These are phyloP conservation scores for Tetramorium parvispinum DNA, from an alignment of 1,140 invertebrate species.

Conservation along the genomic window DNA sequence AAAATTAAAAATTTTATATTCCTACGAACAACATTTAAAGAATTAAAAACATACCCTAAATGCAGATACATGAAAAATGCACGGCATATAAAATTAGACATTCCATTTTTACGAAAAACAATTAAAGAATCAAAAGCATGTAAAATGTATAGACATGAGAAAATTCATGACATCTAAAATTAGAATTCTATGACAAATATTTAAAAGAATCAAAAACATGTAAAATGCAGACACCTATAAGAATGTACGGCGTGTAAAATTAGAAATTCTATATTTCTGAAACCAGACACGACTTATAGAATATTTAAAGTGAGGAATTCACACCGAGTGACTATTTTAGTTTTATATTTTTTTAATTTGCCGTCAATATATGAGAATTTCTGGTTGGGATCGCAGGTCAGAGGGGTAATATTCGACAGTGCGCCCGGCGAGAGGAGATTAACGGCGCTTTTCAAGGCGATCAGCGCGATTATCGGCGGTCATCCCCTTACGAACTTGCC, in stretches of 20 bases:
- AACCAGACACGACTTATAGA: background rate
- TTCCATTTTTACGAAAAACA: too few species aligned
- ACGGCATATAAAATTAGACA: too few species aligned
- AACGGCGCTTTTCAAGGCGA: slow-evolving; percentile 86
- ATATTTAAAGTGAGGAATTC: background rate
- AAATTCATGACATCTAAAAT: background rate
- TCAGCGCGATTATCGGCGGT: slow-evolving; percentile 87
- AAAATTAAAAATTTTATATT: background rate
- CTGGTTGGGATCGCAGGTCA: slow-evolving; percentile 83
- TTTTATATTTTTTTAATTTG: background rate
- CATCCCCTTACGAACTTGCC: slow-evolving; percentile 86
- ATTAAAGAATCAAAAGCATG: too few species aligned
- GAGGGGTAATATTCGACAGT: slow-evolving; percentile 92
- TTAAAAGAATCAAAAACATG: too few species aligned
- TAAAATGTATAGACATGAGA: too few species aligned
- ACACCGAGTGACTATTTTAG: too few species aligned
- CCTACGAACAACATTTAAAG: background rate
- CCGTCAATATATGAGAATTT: background rate
- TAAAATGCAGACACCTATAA: too few species aligned
- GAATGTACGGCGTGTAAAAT: too few species aligned
- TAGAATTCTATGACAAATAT: background rate
- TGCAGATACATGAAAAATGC: too few species aligned
- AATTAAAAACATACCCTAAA: too few species aligned
- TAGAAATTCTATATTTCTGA: background rate
- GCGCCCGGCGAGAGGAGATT: slow-evolving; percentile 89